Percentiles rank a stretch among this genome's conserved stretches.
phyloP scores from a whole-genome alignment of 2,888 invertebrate genomes.

The Polia nebulosa region DNA sequence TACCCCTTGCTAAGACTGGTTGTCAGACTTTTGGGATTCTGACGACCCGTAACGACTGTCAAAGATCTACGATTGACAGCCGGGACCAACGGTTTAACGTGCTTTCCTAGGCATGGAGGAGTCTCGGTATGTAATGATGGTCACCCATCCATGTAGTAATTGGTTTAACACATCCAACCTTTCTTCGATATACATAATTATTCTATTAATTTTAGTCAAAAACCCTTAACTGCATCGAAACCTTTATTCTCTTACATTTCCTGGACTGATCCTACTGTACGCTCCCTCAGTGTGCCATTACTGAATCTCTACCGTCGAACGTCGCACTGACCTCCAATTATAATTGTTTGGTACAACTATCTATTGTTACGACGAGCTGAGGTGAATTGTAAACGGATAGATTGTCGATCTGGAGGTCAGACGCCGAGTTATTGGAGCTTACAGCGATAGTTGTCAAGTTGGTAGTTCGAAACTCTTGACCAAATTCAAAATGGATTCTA shows the following conservation, averaged over 20 bases:
- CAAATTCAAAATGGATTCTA: conserved; percentile 14
- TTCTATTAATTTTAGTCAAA: too few relatives aligned
- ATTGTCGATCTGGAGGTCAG: conserved; percentile 28
- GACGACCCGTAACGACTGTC: too few relatives aligned
- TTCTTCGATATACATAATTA: too few relatives aligned
- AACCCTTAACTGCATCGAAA: too few relatives aligned
- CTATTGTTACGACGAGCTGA: conserved; percentile 49
- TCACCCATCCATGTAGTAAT: too few relatives aligned
- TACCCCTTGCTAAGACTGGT: too few relatives aligned
- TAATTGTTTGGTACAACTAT: conserved; percentile 52
- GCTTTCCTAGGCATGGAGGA: too few relatives aligned
- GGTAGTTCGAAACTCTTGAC: conserved; percentile 16
- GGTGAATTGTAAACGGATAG: conserved; percentile 52
- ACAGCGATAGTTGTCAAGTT: conserved; percentile 29
- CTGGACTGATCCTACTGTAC: not conserved
- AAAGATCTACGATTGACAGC: too few relatives aligned
- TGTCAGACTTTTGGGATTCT: too few relatives aligned
- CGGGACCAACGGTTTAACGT: too few relatives aligned
- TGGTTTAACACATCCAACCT: too few relatives aligned
- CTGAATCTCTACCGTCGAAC: conserved; percentile 43
- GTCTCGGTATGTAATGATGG: too few relatives aligned
- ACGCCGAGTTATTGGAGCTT: conserved; percentile 31
- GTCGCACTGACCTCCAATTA: conserved; percentile 61
- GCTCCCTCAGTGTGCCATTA: not conserved
- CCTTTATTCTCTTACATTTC: not conserved